A percentile compares a stretch with the other conserved stretches of the same genome.
Conservation (phyloP, 2,888 invertebrate genomes). For the Sarcophaga variegata region DNA sequence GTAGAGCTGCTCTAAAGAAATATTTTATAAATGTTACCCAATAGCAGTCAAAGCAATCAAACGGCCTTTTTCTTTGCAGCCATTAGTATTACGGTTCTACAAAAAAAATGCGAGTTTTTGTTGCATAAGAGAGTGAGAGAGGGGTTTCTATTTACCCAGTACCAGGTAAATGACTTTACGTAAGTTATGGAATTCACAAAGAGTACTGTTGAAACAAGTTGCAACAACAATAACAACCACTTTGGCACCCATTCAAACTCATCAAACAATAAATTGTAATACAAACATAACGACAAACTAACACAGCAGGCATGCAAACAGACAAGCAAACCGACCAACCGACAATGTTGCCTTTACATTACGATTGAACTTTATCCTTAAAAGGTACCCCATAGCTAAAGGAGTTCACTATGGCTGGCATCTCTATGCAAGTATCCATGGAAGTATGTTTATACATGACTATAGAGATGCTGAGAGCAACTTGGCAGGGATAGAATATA, state of each 20-base stretch:
- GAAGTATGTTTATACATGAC: background rate
- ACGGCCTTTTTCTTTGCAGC: no score
- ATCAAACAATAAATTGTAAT: constrained; percentile 39
- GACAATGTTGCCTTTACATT: constrained; percentile 1
- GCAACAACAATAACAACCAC: constrained; percentile 18
- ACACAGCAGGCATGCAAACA: background rate
- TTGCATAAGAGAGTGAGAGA: background rate
- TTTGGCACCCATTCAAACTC: constrained; percentile 48
- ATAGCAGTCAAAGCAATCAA: no score
- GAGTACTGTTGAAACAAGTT: constrained; percentile 6
- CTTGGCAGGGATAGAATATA: constrained; percentile 30
- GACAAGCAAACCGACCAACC: constrained; percentile 14
- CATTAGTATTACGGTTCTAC: no score
- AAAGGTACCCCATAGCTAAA: background rate
- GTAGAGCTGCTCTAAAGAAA: no score
- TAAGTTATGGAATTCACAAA: background rate
- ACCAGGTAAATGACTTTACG: background rate
- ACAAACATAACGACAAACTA: background rate
- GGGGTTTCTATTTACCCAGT: background rate
- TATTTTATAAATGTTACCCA: no score
- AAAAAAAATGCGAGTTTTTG: background rate
- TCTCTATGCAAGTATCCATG: background rate
- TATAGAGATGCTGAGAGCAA: background rate
- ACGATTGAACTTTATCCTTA: constrained; percentile 18
- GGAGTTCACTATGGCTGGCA: background rate